Evolutionary conservation across 1,140 invertebrate genomes (phyloP), one percentile per base, ranked within the genome.

Genomic region (Laupala kohalensis): DNA sequence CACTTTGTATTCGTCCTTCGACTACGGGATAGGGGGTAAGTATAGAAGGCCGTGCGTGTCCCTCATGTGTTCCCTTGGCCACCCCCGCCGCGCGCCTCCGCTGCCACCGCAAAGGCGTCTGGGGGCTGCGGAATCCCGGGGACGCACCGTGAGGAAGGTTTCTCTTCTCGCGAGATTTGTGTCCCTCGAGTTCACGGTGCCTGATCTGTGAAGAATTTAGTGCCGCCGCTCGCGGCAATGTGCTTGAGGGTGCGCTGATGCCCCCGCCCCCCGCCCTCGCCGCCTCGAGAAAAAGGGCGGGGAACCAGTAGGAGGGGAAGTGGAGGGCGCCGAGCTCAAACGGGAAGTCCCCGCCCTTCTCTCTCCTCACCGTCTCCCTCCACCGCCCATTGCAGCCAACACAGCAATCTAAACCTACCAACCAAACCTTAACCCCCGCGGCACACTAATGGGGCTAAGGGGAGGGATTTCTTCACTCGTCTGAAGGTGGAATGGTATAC

Each of bases 141-240:
- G n/a, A n/a, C 25, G 26, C n/a, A 23, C n/a, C 27, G 29, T n/a
- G 25, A 25, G 67, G 24, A 28, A 28, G 27, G 27, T 70, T 70
- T 62, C 66, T 28, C 71, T 67, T 29, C 71, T 71, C 71, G 27
- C 64, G 66, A 73, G 72, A 73, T 73, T 73, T 73, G 72, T 73
- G 72, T 70, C 69, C 72, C 72, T 27, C 62, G 69, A 72, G 72
- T 73, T 73, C 72, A 70, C 72, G 72, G 72, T 69, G 62, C 64
- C 66, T 73, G 72, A 73, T 73, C 72, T 73, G 72, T 73, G 72
- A 73, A 64, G 72, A 73, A 73, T 73, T 73, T 73, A 70, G 30
- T 70, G 72, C 67, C 26, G 65, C 25, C 67, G 67, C 27, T 67
- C 25, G 25, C 66, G 37, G 37, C 37, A 53, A 53, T 53, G 37